A percentile compares a stretch with the other conserved stretches of the same genome.
Conservation (phyloP, 2,888 invertebrate species). For the Pachydiplax longipennis region DNA sequence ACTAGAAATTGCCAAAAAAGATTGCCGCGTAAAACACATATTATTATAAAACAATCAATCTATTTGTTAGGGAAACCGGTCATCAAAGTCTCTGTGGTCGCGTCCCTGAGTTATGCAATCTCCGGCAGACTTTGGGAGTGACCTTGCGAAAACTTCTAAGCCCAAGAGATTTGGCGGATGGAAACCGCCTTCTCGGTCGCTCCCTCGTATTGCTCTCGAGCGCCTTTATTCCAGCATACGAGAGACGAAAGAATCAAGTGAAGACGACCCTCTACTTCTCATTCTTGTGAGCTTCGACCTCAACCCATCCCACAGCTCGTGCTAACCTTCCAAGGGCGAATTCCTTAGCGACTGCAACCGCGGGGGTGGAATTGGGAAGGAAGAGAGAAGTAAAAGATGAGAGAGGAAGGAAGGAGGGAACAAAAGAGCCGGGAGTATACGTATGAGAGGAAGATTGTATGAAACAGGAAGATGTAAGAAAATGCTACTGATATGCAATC, state of each 20-base stretch:
- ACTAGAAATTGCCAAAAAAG: too few relatives aligned
- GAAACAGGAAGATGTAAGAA: not conserved
- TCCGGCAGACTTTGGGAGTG: not conserved
- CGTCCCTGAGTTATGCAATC: too few relatives aligned
- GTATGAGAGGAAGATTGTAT: not conserved
- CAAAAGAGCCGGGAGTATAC: not conserved
- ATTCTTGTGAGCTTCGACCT: not conserved
- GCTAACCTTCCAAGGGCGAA: not conserved
- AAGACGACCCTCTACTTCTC: not conserved
- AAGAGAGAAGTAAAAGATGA: not conserved
- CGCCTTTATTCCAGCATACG: not conserved
- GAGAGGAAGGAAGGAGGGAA: not conserved
- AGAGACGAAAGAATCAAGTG: not conserved
- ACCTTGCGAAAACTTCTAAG: not conserved
- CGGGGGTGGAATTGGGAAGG: constrained; percentile 23
- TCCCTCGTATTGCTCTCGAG: not conserved
- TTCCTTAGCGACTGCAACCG: not conserved
- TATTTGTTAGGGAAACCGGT: too few relatives aligned
- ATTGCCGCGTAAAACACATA: too few relatives aligned
- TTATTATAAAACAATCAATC: too few relatives aligned
- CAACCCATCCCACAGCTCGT: not conserved
- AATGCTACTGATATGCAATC: too few relatives aligned
- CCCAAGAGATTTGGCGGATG: not conserved
- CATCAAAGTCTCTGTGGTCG: too few relatives aligned
- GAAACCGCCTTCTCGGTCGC: not conserved